Evolutionary conservation across 1,140 invertebrate species (phyloP).

Genomic region (Tyrophagus putrescentiae): DNA sequence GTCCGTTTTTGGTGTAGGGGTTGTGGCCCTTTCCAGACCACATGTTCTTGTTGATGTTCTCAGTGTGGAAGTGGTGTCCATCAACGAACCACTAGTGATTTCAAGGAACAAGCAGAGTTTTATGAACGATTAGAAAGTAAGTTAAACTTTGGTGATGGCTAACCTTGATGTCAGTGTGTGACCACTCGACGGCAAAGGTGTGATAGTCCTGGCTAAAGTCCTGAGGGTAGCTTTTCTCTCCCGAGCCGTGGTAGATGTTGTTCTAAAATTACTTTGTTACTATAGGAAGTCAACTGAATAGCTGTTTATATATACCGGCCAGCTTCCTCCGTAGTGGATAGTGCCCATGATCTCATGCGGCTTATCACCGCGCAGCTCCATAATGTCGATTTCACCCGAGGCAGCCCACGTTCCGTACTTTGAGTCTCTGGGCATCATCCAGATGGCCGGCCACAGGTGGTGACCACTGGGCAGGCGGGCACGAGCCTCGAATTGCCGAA

Average conservation of each 20-base stretch:
- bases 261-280: no score
- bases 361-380: conserved; percentile 9
- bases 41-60: conserved; percentile 8
- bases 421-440: conserved; percentile 10
- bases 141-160: no score
- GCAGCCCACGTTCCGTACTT: conserved; percentile 12
- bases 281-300: no score
- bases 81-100: conserved; percentile 27
- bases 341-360: not conserved
- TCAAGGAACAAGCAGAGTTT: no score
- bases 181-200: conserved; percentile 31
- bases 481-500: conserved; percentile 15
- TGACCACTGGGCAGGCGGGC: conserved; percentile 15
- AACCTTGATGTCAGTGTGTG: conserved; percentile 29
- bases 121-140: no score
- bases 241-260: conserved; percentile 1
- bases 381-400: conserved; percentile 17
- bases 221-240: not conserved
- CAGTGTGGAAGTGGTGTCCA: not conserved
- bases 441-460: conserved; percentile 18
- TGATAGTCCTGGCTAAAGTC: conserved; percentile 28
- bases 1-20: conserved; percentile 13
- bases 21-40: conserved; percentile 13
- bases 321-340: conserved; percentile 2
- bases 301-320: no score